A percentile compares a stretch with the other conserved stretches of the same genome.
phyloP scores from a whole-genome alignment of 2,113 vertebrate genomes.

The Rutilus rutilus region DNA sequence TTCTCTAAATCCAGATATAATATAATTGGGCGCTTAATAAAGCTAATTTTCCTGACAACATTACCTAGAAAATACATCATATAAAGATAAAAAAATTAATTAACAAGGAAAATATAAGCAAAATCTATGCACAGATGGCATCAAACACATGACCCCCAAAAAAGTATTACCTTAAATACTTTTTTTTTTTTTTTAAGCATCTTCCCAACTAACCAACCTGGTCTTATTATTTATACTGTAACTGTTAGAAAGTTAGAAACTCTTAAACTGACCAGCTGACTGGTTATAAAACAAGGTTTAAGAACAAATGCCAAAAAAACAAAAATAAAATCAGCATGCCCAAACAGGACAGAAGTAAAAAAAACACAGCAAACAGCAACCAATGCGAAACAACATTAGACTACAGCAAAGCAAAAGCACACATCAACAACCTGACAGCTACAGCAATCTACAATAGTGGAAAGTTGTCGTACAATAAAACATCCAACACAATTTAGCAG shows the following conservation, averaged over 20 bases:
- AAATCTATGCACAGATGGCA: neutral
- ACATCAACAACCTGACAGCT: neutral
- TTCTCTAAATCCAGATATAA: neutral
- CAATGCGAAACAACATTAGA: neutral
- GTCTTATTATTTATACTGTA: neutral
- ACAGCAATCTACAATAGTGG: neutral
- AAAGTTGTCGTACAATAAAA: neutral
- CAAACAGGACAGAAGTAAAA: neutral
- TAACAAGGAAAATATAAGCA: neutral
- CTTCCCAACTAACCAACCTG: neutral
- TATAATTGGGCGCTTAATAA: neutral
- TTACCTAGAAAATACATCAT: neutral
- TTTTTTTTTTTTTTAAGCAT: too few species aligned
- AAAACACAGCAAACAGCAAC: neutral
- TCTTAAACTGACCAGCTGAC: neutral
- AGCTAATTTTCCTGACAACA: neutral
- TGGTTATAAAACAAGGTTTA: neutral
- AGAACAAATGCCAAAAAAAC: neutral
- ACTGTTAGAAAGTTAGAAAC: neutral
- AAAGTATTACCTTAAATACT: too few species aligned
- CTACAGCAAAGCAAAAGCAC: neutral
- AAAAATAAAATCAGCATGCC: neutral
- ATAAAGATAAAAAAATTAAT: neutral
- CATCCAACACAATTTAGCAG: neutral
- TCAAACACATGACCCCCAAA: neutral